Base-by-base conservation (phyloP, 2,888 invertebrate genomes). In the Selenia dentaria region DNA sequence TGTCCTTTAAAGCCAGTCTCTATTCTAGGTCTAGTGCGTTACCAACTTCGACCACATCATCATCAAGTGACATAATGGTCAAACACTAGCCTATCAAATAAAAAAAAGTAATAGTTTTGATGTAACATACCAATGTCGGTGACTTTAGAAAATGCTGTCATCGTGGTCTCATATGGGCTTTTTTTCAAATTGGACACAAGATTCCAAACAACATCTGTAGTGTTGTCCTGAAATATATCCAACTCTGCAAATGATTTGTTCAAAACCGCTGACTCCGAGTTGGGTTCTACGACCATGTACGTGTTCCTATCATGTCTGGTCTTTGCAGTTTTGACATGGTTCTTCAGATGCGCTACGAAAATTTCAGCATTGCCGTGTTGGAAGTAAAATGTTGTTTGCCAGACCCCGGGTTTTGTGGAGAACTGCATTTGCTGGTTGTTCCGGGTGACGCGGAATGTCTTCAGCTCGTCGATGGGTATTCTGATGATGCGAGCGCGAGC, bases 161-260 rank as follows among this genome's bases (percentile, higher is more conserved):
- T 78, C 0, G 97, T 95, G 0, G 96, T 95, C 69, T 95, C 95
- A 70, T 96, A 96, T 0, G 98, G 97, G 68, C 96, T 74, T 65
- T 90, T 83, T 26, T 83, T 87, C 37, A 90, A 84, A 63, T 91
- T 91, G 0, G 83, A 83, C 34, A 91, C 86, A 29, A 91, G 65
- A 65, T 81, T 89, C 95, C 95, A 95, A 0, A 94, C 93, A 20
- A 93, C 93, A 67, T 94, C 93, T 0, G 93, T 92, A 0, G 93
- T 92, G 37, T 93, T 93, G 62, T 95, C 95, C 10, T 93, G 92
- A 70, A 96, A 95, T 48, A 98, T 92, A 70, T 97, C 94, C 52
- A 98, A 80, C 62, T 97, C 97, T 2, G 96, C 96, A 72, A 98
- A 98, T 0, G 98, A 97, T 71, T 93, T 94, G 59, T 95, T 95